Base-by-base conservation (phyloP, 2,888 invertebrate species). In the Poecilobothrus nobilitatus region DNA sequence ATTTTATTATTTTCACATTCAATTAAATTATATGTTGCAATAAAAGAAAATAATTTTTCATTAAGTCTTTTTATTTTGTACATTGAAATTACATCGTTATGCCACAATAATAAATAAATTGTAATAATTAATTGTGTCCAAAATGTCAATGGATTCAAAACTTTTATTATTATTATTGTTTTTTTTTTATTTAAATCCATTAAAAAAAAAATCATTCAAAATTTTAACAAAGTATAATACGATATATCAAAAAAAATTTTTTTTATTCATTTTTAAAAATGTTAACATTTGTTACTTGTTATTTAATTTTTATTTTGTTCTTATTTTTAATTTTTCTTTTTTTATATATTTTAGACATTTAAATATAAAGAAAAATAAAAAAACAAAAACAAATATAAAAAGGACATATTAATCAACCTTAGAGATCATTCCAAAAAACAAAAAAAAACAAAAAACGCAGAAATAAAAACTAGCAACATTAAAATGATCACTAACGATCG, bases 401-500 rank as follows among this genome's bases (percentile, higher is more conserved):
- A 53, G 53, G 53, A 53, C 53, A 53, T 53, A 18, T 53, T 53
- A 53, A 53, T 53, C 53, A 53, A 18, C 15, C 53, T 6, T 2
- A 53, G 53, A 53, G 15, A 53, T 53, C 15, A 53, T 53, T 18
- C 6, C 18, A 1, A 53, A 53, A 53, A 53, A 27, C 4, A 41
- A 41, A 12, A 41, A 41, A n/a, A n/a, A n/a, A n/a, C n/a, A n/a
- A n/a, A n/a, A n/a, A 41, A 41, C 7, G 1, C 15, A 3, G 27
- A 27, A 41, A 53, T 18, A 53, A 53, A 53, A 53, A 53, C 27
- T 18, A 53, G 15, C 7, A 27, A 27, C 9, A 18, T 12, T 53
- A 53, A 53, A 53, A 53, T 53, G 53, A 53, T 53, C 53, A n/a
- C 53, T 9, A 53, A 53, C 53, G 53, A 53, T 53, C n/a, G 53